phyloP scores from a whole-genome alignment of 1,140 invertebrate species.

The Aleiodes sp. region DNA sequence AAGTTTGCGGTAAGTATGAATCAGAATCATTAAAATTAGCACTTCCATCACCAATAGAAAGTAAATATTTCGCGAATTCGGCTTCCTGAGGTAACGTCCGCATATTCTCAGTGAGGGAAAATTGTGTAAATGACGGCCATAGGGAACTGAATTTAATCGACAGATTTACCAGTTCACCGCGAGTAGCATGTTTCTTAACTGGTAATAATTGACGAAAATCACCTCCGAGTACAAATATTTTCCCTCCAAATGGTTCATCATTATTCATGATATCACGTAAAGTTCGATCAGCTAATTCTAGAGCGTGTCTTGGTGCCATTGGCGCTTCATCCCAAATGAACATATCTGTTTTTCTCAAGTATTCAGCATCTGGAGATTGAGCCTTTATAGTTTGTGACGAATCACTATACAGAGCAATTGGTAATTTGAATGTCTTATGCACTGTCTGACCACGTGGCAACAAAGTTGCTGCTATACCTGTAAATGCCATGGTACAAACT shows the following conservation, averaged over 20 bases:
- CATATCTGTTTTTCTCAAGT: background rate
- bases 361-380: background rate
- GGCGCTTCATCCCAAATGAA: background rate
- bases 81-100: conserved; percentile 26
- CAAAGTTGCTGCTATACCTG: background rate
- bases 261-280: background rate
- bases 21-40: conserved; percentile 19
- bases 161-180: conserved; percentile 25
- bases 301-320: background rate
- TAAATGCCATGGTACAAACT: background rate
- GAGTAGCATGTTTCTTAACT: conserved; percentile 26
- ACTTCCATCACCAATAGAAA: conserved; percentile 33
- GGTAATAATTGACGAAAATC: background rate
- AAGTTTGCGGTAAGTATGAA: conserved; percentile 19
- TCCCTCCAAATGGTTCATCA: background rate
- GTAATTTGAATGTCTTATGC: background rate
- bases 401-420: background rate
- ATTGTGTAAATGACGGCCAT: conserved; percentile 30
- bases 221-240: background rate
- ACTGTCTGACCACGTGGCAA: background rate
- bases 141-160: conserved; percentile 34
- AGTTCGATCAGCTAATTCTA: background rate
- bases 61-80: conserved; percentile 30
- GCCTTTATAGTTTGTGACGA: background rate
- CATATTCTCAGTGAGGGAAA: conserved; percentile 32